Evolutionary conservation across 2,888 invertebrate genomes (phyloP), one percentile per base, ranked within the genome.

Genomic region (Helleia helle): DNA sequence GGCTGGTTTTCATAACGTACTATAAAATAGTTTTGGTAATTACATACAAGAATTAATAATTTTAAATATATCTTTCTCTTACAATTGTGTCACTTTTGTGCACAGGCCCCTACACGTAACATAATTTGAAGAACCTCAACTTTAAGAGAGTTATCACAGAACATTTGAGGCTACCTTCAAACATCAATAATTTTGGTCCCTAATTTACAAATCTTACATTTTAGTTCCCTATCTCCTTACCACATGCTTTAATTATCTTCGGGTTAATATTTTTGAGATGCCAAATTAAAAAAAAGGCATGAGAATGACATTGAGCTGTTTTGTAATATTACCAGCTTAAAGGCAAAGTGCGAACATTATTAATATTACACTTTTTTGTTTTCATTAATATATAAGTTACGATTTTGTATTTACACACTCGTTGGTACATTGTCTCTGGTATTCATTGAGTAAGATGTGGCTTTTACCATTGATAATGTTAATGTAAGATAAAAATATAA

Each of bases 121-220:
- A 58, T 47, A 64, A 71, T 74, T 77, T 79, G 81, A 83, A 84
- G 83, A 55, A 59, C 83, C 83, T 70, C 83, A 79, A 69, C 61
- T 73, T 74, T 72, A 73, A 77, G 71, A 81, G 71, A 79, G 68
- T 75, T 84, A 84, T 84, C 83, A 84, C 83, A 84, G 83, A 81
- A 81, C 71, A 65, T 70, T 67, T 76, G 83, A 84, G 83, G 83
- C 57, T 52, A 61, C 53, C 72, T 83, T 74, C 83, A 83, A 81
- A 76, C 64, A 52, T 56, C 48, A 27, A 36, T 8, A 22, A 22
- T 18, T 34, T 46, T 47, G 47, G 49, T 49, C 46, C 47, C 47
- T 49, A 46, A 40, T 41, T 45, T 36, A 43, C 31, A 46, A 41
- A 45, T 38, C 8, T 17, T 15, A 39, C 22, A 39, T 39, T 29